A percentile compares a stretch with the other conserved stretches of the same genome.
Evolutionary conservation across 2,888 invertebrate genomes (phyloP).

Genomic region (Trichacis sp.): DNA sequence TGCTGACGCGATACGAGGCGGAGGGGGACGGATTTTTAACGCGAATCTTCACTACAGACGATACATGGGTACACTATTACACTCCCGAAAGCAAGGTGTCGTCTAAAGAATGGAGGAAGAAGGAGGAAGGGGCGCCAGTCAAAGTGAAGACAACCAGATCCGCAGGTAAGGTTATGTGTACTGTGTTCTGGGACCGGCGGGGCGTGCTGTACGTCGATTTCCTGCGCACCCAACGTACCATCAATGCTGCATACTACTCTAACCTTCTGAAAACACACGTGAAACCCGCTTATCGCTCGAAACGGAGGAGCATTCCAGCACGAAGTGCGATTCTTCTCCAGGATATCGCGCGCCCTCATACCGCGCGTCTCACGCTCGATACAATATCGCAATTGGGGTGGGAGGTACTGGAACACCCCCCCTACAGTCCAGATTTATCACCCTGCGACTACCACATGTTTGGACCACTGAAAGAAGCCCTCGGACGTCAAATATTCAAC

Average conservation of each 20-base stretch:
- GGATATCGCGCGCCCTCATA: slow-evolving; percentile 37
- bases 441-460: slow-evolving; percentile 51
- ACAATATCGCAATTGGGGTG: slow-evolving; percentile 20
- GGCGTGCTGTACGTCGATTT: slow-evolving; percentile 16
- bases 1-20: neutral
- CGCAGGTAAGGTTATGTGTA: too few relatives aligned
- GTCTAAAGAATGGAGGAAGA: too few relatives aligned
- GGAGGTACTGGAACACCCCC: slow-evolving; percentile 34
- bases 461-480: slow-evolving; percentile 49
- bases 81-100: neutral
- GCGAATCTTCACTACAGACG: neutral
- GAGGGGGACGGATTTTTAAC: neutral
- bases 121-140: too few relatives aligned
- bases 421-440: slow-evolving; percentile 49
- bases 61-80: neutral
- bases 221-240: slow-evolving; percentile 27
- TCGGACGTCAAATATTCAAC: slow-evolving; percentile 45
- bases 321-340: slow-evolving; percentile 32
- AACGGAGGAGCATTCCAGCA: slow-evolving; percentile 25
- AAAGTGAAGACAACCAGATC: too few relatives aligned
- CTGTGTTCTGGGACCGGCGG: too few relatives aligned
- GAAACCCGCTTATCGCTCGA: slow-evolving; percentile 17
- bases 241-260: slow-evolving; percentile 34
- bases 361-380: too few relatives aligned
- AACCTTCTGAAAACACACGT: slow-evolving; percentile 12